Evolutionary conservation across 2,113 vertebrate species (phyloP), one percentile per base, ranked within the genome.

Genomic region (Piaya cayana): DNA sequence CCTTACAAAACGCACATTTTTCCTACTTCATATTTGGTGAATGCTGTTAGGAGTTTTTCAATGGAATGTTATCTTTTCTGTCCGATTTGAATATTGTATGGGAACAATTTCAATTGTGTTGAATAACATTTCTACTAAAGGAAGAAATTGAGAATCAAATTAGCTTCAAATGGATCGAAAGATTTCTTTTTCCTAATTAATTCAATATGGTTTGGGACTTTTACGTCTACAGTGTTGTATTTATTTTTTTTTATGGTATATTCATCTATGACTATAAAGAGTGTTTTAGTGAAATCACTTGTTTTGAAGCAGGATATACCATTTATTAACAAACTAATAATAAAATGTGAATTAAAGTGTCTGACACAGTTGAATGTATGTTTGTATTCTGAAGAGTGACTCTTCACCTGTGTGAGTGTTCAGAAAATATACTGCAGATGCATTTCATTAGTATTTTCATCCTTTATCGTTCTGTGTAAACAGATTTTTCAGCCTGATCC

Each of bases 391-490:
- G 32, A 86, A 89, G 3, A 77, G 7, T 49, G 19, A 63, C 23
- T 67, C 1, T 65, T 86, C 55, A 53, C 32, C 3, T 18, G 7
- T 49, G 42, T 78, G 27, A 10, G 19, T 76, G 45, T 72, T 81
- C 45, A 53, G 58, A 93, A 95, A 87, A 84, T 63, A 70, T 42
- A 32, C 56, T 84, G 34, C 43, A 37, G 78, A 65, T 95, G n/a
- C 49, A 92, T 94, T 93, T 96, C 63, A 69, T 95, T 97, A 82
- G 25, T 56, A 50, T 94, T 86, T 80, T 91, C 60, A 92, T 85
- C 58, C 56, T 70, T n/a, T 74, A 45, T 34, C 93, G 34, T 64
- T 92, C 64, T 64, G 12, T 58, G 16, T 86, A 95, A 97, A 72
- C 49, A 65, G 39, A 80, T 81, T 69, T 37, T 39, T 96, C 90